Base-by-base conservation (phyloP, 2,888 invertebrate species). In the Quadriops clusia region DNA sequence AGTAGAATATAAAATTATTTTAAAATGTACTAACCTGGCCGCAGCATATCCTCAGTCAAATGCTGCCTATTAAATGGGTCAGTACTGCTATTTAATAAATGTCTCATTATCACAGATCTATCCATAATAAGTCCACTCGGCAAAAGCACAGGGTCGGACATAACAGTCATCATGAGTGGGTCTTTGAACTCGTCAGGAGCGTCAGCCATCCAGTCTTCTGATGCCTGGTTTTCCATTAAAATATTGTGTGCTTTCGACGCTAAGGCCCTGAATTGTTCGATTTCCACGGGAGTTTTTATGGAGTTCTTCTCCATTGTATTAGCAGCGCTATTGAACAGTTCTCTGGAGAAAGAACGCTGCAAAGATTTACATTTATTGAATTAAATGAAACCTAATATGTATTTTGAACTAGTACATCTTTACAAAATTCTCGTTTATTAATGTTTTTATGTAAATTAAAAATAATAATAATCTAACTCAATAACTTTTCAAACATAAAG, bases 31-130 rank as follows among this genome's bases (percentile, higher is more conserved):
- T 59, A 63, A 90, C 89, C 84, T 60, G 93, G 84, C 49, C 75
- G 73, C 28, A 98, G 70, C 75, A 93, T 87, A 50, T 91, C 90
- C 62, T 94, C 94, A 7, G 84, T 86, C 23, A 98, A 74, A 9
- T 86, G 83, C 60, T 94, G 94, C 37, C 98, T 70, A 62, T 93
- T 97, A 67, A 98, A 98, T 0, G 98, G 98, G 67, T 98, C 97
- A 1, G 94, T 95, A 49, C 81, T 84, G 50, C 93, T 93, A 63
- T 95, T 95, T 46, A 95, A 70, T 51, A 95, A 68, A 64, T 95
- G 95, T 39, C 94, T 72, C 54, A 89, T 73, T 39, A 95, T 95
- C 44, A 93, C 86, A 17, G 90, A 74, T 37, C 93, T 73, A 62
- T 95, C 94, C 91, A 95, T 94, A 13, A 93, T 74, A 47, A 54